Base-by-base conservation (phyloP, 1,140 invertebrate genomes). In the Dinoponera quadriceps region DNA sequence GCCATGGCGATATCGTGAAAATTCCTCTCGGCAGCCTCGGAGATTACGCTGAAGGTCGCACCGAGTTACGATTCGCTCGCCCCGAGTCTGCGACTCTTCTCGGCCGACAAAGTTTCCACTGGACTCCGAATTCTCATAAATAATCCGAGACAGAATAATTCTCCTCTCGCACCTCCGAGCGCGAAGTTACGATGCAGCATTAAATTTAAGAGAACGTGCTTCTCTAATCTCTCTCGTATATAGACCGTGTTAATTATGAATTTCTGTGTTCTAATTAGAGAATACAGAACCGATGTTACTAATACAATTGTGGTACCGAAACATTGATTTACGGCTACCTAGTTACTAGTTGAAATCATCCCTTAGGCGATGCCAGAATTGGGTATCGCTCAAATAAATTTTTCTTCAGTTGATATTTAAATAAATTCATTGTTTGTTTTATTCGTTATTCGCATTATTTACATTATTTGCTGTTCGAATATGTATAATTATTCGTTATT, bases 11-110 rank as follows among this genome's bases (percentile, higher is more conserved):
- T 13, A 44, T 44, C 20, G n/a, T 69, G 68, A 22, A 44, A 29
- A 55, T 78, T 78, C 44, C 13, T 68, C 18, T 68, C 44, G 22
- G 1, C 59, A 18, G 68, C n/a, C 63, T 2, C n/a, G 27, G 18
- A 78, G 68, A n/a, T n/a, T n/a, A n/a, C 16, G 68, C 38, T 27
- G 18, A 22, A 44, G 14, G 33, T 68, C 22, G 27, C 38, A 44
- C 2, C 2, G 11, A 54, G 4, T n/a, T 63, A 18, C 4, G 33
- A 75, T 63, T 49, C 49, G 1, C 27, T 7, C 1, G 13, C 29
- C 14, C 16, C 11, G 1, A 20, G 11, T 29, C 14, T 55, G 51
- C 16, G 33, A 20, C 18, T 66, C 38, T 55, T 54, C 20, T 77
- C 18, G 1, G 55, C 38, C 11, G 25, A 0, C 29, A 7, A 25